Base-by-base conservation (phyloP, 2,797 vertebrate genomes). In the Lycodopsis pacificus region DNA sequence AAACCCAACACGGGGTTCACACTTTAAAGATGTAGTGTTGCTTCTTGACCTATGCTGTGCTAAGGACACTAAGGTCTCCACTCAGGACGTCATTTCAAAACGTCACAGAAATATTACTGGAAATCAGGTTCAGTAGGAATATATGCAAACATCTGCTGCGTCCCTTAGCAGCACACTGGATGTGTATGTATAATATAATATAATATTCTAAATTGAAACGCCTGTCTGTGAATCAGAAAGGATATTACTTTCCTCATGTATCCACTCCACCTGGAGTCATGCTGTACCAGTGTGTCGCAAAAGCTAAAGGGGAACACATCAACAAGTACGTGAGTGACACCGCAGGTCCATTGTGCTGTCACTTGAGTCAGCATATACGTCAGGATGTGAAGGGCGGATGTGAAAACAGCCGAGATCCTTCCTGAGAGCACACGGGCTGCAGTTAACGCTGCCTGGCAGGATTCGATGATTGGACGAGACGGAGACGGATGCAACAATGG, bases 401-500 rank as follows among this genome's bases (percentile, higher is more conserved):
- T 48, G 56, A 68, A 64, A 62, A 38, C 20, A 66, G 42, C 42
- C 27, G 3, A 48, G 36, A 57, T 66, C 56, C 53, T 71, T 73
- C 25, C 38, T n/a, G 42, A 66, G 38, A 70, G 65, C 54, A 36
- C 51, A 30, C n/a, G 17, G 20, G 8, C 40, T 10, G n/a, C 30
- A 22, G 53, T 54, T 73, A 82, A 79, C 15, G 73, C 66, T 61
- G 77, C 36, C 2, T 72, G 75, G 66, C 65, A 51, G 46, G 27
- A 20, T 48, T 8, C 7, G 48, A 49, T 56, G 27, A n/a, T 49
- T 9, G 48, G 48, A 49, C 40, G 71, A 66, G 68, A 72, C 59
- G 15, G 38, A 61, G 75, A 56, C 68, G 30, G 51, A 63, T 56
- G 56, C 4, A 59, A 71, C 65, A 25, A 76, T 64, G 65, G 9